A percentile compares a stretch with the other conserved stretches of the same genome.
Conservation (phyloP, 2,888 invertebrate genomes). For the Agrypnus murinus region DNA sequence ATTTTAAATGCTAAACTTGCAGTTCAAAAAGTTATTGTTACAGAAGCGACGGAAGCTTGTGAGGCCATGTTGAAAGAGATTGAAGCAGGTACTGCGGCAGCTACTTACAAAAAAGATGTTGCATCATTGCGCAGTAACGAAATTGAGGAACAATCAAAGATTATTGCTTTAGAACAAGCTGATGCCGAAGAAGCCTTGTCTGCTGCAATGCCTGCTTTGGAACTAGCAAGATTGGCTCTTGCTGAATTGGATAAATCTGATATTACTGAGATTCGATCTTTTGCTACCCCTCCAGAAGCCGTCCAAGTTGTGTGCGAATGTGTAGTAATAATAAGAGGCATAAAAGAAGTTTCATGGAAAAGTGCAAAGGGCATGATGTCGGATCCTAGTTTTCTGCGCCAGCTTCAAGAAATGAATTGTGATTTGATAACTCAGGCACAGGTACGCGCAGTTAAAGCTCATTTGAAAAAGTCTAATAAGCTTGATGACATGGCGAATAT, state of each 20-base stretch:
- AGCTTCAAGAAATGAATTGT: slow-evolving; percentile 90
- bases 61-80: slow-evolving; percentile 86
- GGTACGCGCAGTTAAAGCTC: slow-evolving; percentile 80
- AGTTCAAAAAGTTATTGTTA: slow-evolving; percentile 85
- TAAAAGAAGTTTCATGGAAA: slow-evolving; percentile 93
- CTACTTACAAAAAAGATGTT: slow-evolving; percentile 85
- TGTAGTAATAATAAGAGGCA: slow-evolving; percentile 87
- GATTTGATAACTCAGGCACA: slow-evolving; percentile 83
- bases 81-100: slow-evolving; percentile 80
- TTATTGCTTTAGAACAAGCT: slow-evolving; percentile 86
- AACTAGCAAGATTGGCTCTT: slow-evolving; percentile 86
- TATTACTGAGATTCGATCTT: slow-evolving; percentile 94
- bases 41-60: slow-evolving; percentile 87
- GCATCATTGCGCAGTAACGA: slow-evolving; percentile 87
- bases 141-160: slow-evolving; percentile 86
- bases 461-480: slow-evolving; percentile 82
- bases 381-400: slow-evolving; percentile 87
- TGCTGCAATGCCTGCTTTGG: slow-evolving; percentile 89
- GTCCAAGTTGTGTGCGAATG: slow-evolving; percentile 94
- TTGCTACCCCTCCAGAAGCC: slow-evolving; percentile 92
- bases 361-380: slow-evolving; percentile 93
- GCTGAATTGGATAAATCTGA: slow-evolving; percentile 91
- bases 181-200: slow-evolving; percentile 88
- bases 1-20: slow-evolving; percentile 87
- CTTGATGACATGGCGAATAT: slow-evolving; percentile 89